phyloP scores from a whole-genome alignment of 2,888 invertebrate genomes.

The Hyposoter didymator region DNA sequence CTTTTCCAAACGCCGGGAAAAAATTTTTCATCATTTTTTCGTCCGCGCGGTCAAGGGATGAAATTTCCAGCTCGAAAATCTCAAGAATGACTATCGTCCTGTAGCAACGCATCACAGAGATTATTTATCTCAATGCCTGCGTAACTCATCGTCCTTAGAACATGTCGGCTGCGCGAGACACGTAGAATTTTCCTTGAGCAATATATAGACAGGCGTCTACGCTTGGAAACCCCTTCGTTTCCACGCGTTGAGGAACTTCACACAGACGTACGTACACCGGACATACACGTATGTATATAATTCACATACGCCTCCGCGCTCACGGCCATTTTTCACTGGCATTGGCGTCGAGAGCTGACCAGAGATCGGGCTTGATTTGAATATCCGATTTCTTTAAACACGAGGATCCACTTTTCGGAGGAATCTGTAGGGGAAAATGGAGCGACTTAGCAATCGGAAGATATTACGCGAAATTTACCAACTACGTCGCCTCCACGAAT shows the following conservation, averaged over 20 bases:
- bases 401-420: background rate
- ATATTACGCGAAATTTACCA: background rate
- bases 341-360: slow-evolving; percentile 72
- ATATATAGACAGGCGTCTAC: slow-evolving; percentile 66
- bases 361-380: slow-evolving; percentile 45
- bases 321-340: slow-evolving; percentile 75
- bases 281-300: slow-evolving; percentile 37
- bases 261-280: background rate
- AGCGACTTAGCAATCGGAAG: background rate
- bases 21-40: background rate
- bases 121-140: slow-evolving; percentile 16
- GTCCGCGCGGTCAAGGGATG: background rate
- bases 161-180: slow-evolving; percentile 17
- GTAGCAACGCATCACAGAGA: background rate
- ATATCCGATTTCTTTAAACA: slow-evolving; percentile 24
- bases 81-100: background rate
- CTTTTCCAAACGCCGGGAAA: too few relatives aligned
- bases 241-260: slow-evolving; percentile 71
- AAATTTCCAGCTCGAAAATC: background rate
- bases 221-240: slow-evolving; percentile 76
- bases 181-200: slow-evolving; percentile 71
- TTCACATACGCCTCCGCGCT: slow-evolving; percentile 71
- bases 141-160: slow-evolving; percentile 6
- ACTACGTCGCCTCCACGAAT: background rate
- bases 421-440: background rate